Evolutionary conservation across 2,113 vertebrate species (phyloP).

Genomic region (Blennius ocellaris): DNA sequence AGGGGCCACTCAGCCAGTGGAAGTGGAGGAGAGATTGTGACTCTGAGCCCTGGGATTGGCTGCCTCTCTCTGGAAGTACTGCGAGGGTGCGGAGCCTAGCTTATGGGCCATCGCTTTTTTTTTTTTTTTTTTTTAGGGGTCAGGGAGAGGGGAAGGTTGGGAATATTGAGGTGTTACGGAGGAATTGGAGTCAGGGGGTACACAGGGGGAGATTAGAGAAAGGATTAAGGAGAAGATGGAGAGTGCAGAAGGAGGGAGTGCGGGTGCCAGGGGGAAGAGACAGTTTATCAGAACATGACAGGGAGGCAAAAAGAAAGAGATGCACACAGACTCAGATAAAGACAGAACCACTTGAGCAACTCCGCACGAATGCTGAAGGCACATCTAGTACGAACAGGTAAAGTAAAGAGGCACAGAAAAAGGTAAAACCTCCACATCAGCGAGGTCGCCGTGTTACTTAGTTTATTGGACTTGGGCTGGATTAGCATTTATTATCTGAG

Average conservation of each 20-base stretch:
- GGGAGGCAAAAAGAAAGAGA: conserved; percentile 41
- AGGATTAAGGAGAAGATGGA: conserved; percentile 65
- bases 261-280: conserved; percentile 52
- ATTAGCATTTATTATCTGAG: background rate
- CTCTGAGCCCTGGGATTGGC: conserved; percentile 79
- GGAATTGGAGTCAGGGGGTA: conserved; percentile 58
- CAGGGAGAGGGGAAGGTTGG: conserved; percentile 38
- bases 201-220: conserved; percentile 58
- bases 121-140: conserved; percentile 56
- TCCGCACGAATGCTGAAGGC: conserved; percentile 30
- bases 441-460: background rate
- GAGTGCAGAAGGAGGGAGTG: conserved; percentile 52
- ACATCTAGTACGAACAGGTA: conserved; percentile 31
- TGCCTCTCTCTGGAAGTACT: conserved; percentile 85
- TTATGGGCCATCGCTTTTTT: conserved; percentile 77
- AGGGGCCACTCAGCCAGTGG: conserved; percentile 81
- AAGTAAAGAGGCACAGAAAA: conserved; percentile 5
- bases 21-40: conserved; percentile 80
- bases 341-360: conserved; percentile 49
- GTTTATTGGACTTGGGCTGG: background rate
- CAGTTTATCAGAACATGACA: conserved; percentile 59
- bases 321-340: conserved; percentile 43
- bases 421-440: background rate
- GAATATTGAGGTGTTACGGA: conserved; percentile 54
- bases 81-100: conserved; percentile 80